These are phyloP conservation scores for Petroica traversi DNA, from an alignment of 2,113 vertebrate species.

Conservation along the genomic window DNA sequence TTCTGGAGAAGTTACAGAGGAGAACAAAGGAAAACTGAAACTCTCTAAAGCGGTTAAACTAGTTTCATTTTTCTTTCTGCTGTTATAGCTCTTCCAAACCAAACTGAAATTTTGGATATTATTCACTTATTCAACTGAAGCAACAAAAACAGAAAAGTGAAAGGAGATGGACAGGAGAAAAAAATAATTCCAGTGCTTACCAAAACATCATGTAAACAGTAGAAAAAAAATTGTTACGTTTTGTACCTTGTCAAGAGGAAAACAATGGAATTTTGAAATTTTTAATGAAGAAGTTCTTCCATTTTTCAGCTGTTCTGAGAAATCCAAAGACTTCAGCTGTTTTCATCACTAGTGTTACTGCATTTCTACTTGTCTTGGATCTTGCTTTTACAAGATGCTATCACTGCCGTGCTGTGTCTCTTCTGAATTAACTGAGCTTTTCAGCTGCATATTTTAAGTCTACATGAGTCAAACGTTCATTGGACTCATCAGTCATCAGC, in stretches of 20 bases:
- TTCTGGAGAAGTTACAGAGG: slow-evolving; percentile 25
- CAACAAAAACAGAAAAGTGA: background rate
- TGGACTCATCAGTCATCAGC: slow-evolving; percentile 57
- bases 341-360: slow-evolving; percentile 55
- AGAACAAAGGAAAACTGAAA: slow-evolving; percentile 28
- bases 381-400: slow-evolving; percentile 68
- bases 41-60: slow-evolving; percentile 25
- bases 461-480: slow-evolving; percentile 50
- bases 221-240: background rate
- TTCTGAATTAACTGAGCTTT: slow-evolving; percentile 58
- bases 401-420: slow-evolving; percentile 30
- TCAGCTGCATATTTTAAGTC: slow-evolving; percentile 59
- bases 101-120: slow-evolving; percentile 41
- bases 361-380: slow-evolving; percentile 58
- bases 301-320: slow-evolving; percentile 17
- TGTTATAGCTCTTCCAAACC: slow-evolving; percentile 9
- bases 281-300: background rate
- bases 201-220: background rate
- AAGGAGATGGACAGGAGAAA: background rate
- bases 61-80: slow-evolving; percentile 48
- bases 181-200: background rate
- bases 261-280: background rate
- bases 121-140: background rate
- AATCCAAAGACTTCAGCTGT: background rate
- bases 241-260: background rate